Base-by-base conservation (phyloP, 1,140 invertebrate genomes). In the Dryas iulia region DNA sequence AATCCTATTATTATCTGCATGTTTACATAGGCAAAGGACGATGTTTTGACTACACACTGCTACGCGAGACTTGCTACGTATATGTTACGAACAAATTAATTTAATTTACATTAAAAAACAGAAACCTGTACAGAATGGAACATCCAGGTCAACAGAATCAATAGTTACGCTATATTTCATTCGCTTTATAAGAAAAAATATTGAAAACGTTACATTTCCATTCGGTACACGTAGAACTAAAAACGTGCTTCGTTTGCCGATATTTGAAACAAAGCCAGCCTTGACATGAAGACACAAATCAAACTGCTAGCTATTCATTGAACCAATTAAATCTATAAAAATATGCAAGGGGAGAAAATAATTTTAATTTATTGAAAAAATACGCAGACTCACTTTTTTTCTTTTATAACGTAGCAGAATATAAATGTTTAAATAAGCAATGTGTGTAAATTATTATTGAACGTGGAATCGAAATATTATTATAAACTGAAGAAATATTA, bases 261-360 rank as follows among this genome's bases (percentile, higher is more conserved):
- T 81, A 84, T 80, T 80, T 82, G 79, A 85, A 87, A 87, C 84
- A 84, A 85, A 79, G 73, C 80, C 72, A 75, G 72, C 61, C 69
- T 78, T 81, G 78, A 84, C 84, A 81, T 81, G 78, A 76, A 82
- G 78, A 75, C 77, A 82, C 81, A 84, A 82, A 86, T 86, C 81
- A 84, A 84, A 84, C 73, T 77, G 65, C 54, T 54, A 68, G 62
- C 65, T 74, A 72, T 75, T 71, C 59, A 58, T 26, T 30, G 21
- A 72, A 76, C 68, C 70, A 77, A 73, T 80, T 77, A 71, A 74
- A 70, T 21, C 47, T 59, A 58, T 28, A 56, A 24, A 63, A 52
- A 56, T 56, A 25, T 56, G 39, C 39, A 47, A 47, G 8, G 3
- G 0, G 5, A 47, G 35, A 21, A 47, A 8, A 47, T 8, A 6